Evolutionary conservation across 2,113 vertebrate genomes (phyloP).

Genomic region (Cercocebus atys): DNA sequence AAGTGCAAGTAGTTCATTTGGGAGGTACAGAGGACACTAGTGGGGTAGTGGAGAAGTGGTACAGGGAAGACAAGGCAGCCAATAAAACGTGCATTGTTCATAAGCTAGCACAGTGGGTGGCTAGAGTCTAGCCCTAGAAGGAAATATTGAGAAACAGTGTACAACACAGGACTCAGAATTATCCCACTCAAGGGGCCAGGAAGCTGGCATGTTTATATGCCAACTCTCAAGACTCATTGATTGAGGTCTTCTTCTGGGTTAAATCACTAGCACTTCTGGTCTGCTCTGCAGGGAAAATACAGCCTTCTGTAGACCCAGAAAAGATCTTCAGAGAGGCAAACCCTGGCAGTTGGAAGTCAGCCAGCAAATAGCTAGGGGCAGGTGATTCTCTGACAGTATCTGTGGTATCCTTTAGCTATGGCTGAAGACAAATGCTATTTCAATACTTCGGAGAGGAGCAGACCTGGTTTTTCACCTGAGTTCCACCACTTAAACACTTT

Average conservation of each 20-base stretch:
- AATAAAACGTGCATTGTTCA: neutral
- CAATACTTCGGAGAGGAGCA: neutral
- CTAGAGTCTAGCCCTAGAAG: neutral
- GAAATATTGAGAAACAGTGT: neutral
- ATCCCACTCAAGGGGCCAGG: accelerated
- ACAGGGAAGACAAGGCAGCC: neutral
- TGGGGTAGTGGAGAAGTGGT: neutral
- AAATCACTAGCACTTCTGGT: neutral
- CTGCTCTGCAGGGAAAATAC: neutral
- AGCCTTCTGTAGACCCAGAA: neutral
- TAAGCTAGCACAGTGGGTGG: neutral
- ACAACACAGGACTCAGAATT: neutral
- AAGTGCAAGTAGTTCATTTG: neutral
- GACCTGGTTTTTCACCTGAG: neutral
- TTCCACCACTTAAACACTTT: neutral
- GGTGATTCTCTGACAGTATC: accelerated
- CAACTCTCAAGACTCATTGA: neutral
- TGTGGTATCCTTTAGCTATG: accelerated
- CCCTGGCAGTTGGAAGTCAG: neutral
- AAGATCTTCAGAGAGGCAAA: neutral
- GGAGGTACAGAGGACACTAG: neutral
- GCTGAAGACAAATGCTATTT: neutral
- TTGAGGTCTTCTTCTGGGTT: neutral
- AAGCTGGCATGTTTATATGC: neutral
- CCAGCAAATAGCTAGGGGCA: neutral